Base-by-base conservation (phyloP, 2,888 invertebrate species). In the Oxystoma pomonae region DNA sequence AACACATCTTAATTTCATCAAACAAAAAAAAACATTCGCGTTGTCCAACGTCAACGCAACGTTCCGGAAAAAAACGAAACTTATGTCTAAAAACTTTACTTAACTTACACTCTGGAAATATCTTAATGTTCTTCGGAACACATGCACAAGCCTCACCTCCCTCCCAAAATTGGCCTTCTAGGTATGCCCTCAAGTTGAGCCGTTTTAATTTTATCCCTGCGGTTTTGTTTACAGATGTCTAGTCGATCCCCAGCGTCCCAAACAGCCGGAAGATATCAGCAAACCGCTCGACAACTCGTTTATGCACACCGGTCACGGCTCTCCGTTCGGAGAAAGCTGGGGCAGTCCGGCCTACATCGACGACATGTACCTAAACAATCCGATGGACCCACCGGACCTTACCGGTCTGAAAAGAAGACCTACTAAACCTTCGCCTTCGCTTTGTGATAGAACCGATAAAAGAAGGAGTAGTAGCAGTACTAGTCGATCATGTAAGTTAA, bases 261-360 rank as follows among this genome's bases (percentile, higher is more conserved):
- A 87, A 68, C 84, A 84, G 63, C 78, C 86, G 0, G 85, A 87
- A 61, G 89, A 93, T 76, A 92, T 94, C 59, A 91, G 91, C 74
- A 87, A 88, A 72, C 93, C 93, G 0, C 77, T 92, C 60, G 86
- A 89, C 70, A 90, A 92, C 75, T 92, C 92, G 0, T 90, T 94
- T 70, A 91, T 94, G 61, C 94, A 94, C 73, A 89, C 94, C 0
- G 90, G 90, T 0, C 88, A 90, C 66, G 89, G 90, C 0, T 86
- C 88, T 12, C 86, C 89, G 0, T 87, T 87, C 69, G 91, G 90
- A 1, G 88, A 90, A 70, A 88, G 90, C 3, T 96, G 95, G 95
- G 95, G 95, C 1, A 89, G 89, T 72, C 92, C 93, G 0, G 85
- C 86, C 1, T 84, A 82, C 64, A 92, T 94, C 66, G 94, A 94